Evolutionary conservation across 2,888 invertebrate species (phyloP).

Genomic region (Aporophyla nigra): DNA sequence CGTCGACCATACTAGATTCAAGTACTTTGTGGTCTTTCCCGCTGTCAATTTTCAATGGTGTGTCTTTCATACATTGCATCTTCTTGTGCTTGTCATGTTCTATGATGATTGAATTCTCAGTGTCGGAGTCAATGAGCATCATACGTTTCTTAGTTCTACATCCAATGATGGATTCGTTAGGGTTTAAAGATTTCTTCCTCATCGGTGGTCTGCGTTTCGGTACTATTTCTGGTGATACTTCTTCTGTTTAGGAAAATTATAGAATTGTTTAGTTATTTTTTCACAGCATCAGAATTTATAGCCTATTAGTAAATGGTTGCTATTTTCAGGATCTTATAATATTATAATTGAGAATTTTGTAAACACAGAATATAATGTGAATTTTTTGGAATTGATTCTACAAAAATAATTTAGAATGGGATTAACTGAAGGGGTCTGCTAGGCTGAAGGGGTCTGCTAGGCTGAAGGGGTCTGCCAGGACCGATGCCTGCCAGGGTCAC

Average conservation of each 20-base stretch:
- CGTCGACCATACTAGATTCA: conserved; percentile 56
- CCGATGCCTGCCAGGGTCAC: too few relatives aligned
- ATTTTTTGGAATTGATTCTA: not conserved
- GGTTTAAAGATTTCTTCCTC: conserved; percentile 68
- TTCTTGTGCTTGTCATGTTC: conserved; percentile 82
- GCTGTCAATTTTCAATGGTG: conserved; percentile 79
- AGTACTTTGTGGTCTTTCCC: conserved; percentile 40
- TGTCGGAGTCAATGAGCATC: conserved; percentile 83
- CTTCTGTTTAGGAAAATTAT: conserved; percentile 60
- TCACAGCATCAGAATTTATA: not conserved
- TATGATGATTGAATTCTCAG: conserved; percentile 84
- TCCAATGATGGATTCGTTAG: conserved; percentile 73
- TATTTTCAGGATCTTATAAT: not conserved
- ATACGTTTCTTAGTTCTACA: conserved; percentile 83
- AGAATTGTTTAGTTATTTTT: not conserved
- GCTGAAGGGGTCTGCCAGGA: too few relatives aligned
- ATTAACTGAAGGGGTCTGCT: too few relatives aligned
- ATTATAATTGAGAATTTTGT: not conserved
- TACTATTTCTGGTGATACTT: conserved; percentile 83
- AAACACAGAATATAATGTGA: too few relatives aligned
- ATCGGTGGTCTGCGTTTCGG: conserved; percentile 76
- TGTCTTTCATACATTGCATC: conserved; percentile 80
- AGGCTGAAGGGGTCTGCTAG: too few relatives aligned
- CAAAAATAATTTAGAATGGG: not conserved
- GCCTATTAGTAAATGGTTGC: not conserved